Evolutionary conservation across 2,113 vertebrate genomes (phyloP), one percentile per base, ranked within the genome.

Genomic region (Pseudopipra pipra): DNA sequence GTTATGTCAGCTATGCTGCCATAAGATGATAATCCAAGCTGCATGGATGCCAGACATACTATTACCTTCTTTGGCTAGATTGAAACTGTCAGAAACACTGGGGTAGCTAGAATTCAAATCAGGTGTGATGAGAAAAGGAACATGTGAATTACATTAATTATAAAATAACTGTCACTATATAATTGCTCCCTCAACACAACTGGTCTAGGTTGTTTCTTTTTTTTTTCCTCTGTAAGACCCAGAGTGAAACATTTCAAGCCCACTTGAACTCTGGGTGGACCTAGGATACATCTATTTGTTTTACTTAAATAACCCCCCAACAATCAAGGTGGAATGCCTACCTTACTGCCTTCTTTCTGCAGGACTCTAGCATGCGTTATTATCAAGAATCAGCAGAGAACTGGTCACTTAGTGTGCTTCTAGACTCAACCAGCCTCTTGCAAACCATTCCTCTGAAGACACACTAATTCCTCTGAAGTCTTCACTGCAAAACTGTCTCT

Each of bases 1-100:
- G 93, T 97, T 97, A 96, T 97, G 96, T 98, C 97, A 97, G 85
- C 96, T 96, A 96, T 97, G 96, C 93, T 97, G 96, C 96, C 97
- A 93, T 97, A 97, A 97, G 90, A 96, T 97, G 97, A 98, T 98
- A 98, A 97, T 97, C 63, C 92, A 85, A 93, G 90, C 89, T 86
- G 83, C 83, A 80, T 80, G 96, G 92, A 98, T 97, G 86, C 96
- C 96, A 87, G 68, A 30, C 97, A 98, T 97, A 95, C 73, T 97
- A 97, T 94, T 96, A 74, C 96, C 94, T 97, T 97, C 87, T 90
- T 96, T 98, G 89, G 89, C 56, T 67, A 82, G 95, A 68, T 23
- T 71, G 70, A 92, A 95, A 91, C 58, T 83, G 79, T 93, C 75
- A 92, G 80, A 95, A 97, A 94, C 23, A 24, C 18, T 76, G 49